phyloP scores from a whole-genome alignment of 2,797 vertebrate genomes.

The Pempheris klunzingeri region DNA sequence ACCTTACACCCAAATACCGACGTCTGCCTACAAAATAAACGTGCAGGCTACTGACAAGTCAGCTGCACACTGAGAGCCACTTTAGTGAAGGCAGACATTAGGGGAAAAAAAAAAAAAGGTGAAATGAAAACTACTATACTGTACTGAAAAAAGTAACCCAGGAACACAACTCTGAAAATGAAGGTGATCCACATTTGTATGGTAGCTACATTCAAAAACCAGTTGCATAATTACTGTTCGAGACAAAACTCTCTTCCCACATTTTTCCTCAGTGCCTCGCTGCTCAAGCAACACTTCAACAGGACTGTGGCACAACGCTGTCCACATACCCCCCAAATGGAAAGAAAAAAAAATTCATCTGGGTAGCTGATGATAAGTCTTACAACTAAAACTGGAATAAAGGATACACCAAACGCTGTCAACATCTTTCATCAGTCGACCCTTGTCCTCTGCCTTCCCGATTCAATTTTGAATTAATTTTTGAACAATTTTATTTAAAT shows the following conservation, averaged over 20 bases:
- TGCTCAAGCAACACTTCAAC: constrained; percentile 72
- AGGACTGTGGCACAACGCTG: constrained; percentile 68
- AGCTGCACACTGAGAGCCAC: constrained; percentile 72
- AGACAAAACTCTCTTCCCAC: constrained; percentile 78
- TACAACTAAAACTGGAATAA: constrained; percentile 78
- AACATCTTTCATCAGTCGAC: constrained; percentile 64
- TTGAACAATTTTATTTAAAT: constrained; percentile 78
- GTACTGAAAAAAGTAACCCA: constrained; percentile 64
- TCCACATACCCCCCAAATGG: constrained; percentile 75
- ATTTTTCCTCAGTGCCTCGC: constrained; percentile 71
- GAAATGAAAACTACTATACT: constrained; percentile 77
- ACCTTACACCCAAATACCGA: constrained; percentile 76
- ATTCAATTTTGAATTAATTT: constrained; percentile 68
- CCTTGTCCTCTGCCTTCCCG: constrained; percentile 61
- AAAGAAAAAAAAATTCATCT: constrained; percentile 76
- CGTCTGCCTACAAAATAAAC: constrained; percentile 69
- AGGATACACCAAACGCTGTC: constrained; percentile 72
- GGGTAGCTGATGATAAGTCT: constrained; percentile 73
- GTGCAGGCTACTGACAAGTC: constrained; percentile 59
- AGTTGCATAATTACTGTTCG: constrained; percentile 87
- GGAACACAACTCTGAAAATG: constrained; percentile 78
- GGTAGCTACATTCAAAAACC: constrained; percentile 89
- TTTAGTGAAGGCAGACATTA: constrained; percentile 74
- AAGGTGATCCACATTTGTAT: constrained; percentile 86
- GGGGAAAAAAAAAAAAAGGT: constrained; percentile 65